Evolutionary conservation across 2,888 invertebrate genomes (phyloP).

Genomic region (Lasioglossum morio): DNA sequence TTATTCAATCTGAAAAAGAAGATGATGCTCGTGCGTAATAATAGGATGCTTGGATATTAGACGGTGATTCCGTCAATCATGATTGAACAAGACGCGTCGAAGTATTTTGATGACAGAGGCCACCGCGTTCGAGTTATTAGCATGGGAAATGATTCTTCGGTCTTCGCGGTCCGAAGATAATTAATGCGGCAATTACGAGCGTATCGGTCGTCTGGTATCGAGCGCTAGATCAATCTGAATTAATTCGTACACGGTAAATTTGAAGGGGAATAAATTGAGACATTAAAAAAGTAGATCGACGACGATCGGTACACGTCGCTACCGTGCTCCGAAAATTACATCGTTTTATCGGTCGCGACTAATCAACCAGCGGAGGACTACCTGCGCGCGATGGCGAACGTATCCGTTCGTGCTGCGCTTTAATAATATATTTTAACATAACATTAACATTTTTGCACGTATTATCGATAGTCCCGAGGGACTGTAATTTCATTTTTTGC

Average conservation of each 20-base stretch:
- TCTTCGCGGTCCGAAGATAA: slow-evolving; percentile 23
- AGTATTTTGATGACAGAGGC: not conserved
- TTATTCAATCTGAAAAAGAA: not conserved
- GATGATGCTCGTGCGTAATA: not conserved
- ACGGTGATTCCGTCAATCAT: not conserved
- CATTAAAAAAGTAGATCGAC: slow-evolving; percentile 41
- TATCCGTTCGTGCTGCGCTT: slow-evolving; percentile 24
- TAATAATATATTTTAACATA: slow-evolving; percentile 53
- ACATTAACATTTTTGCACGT: slow-evolving; percentile 40
- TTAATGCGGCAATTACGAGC: slow-evolving; percentile 27
- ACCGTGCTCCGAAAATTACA: slow-evolving; percentile 44
- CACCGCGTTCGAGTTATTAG: slow-evolving; percentile 18
- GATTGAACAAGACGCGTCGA: not conserved
- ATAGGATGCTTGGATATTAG: not conserved
- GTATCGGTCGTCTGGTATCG: not conserved
- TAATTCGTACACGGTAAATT: slow-evolving; percentile 24
- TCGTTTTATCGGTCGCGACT: slow-evolving; percentile 43
- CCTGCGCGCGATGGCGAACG: slow-evolving; percentile 35
- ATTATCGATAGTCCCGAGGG: slow-evolving; percentile 40
- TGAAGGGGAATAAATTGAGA: slow-evolving; percentile 37
- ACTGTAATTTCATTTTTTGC: slow-evolving; percentile 40
- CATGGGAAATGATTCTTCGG: slow-evolving; percentile 13
- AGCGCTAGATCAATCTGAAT: slow-evolving; percentile 30
- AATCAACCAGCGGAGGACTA: slow-evolving; percentile 36
- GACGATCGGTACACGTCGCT: slow-evolving; percentile 16